Percentiles rank a stretch among this genome's conserved stretches.
phyloP scores from a whole-genome alignment of 2,113 vertebrate genomes.

The Colossoma macropomum region DNA sequence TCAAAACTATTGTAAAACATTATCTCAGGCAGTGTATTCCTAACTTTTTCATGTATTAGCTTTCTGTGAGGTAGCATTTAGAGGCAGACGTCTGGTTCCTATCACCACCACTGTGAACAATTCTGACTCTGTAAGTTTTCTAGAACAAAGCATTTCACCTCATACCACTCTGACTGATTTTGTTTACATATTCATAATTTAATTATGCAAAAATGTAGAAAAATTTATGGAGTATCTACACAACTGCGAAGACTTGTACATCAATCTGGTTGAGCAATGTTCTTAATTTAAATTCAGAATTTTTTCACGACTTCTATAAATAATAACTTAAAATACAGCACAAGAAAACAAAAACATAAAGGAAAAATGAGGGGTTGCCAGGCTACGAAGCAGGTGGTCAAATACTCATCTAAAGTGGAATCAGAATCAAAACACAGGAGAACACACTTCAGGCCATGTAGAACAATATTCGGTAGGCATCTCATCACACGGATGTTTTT shows the following conservation, averaged over 20 bases:
- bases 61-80: too few species aligned
- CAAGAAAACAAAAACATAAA: neutral
- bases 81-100: too few species aligned
- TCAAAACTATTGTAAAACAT: too few species aligned
- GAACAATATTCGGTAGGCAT: neutral
- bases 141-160: too few species aligned
- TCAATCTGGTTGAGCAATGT: neutral
- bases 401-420: neutral
- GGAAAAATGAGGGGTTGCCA: neutral
- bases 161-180: too few species aligned
- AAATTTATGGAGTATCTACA: too few species aligned
- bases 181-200: too few species aligned
- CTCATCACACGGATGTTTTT: neutral
- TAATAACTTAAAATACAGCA: constrained; percentile 27
- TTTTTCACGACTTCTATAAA: constrained; percentile 20
- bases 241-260: neutral
- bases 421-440: neutral
- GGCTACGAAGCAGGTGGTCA: neutral
- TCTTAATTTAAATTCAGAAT: neutral
- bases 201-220: too few species aligned
- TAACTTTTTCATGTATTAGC: too few species aligned
- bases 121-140: too few species aligned
- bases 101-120: too few species aligned
- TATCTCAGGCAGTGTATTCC: too few species aligned
- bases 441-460: neutral